phyloP scores from a whole-genome alignment of 2,888 invertebrate species.

The Eurytoma californica region DNA sequence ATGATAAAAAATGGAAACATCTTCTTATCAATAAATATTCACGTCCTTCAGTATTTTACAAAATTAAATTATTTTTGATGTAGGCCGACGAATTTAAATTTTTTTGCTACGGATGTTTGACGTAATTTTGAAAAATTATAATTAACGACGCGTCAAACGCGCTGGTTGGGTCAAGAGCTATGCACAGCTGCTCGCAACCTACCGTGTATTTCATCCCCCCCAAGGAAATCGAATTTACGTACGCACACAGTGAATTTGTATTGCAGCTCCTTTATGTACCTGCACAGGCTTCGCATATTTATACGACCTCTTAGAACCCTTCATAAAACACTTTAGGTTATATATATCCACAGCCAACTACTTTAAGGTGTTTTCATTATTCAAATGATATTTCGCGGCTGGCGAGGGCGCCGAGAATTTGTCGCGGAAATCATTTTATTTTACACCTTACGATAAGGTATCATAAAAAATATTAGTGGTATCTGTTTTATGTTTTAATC shows the following conservation, averaged over 20 bases:
- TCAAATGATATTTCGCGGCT: too few species aligned
- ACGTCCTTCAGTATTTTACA: too few species aligned
- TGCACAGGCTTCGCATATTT: neutral
- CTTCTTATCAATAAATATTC: too few species aligned
- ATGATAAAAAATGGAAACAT: too few species aligned
- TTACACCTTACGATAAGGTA: too few species aligned
- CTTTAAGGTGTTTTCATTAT: too few species aligned
- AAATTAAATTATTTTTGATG: too few species aligned
- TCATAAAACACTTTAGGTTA: neutral
- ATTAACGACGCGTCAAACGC: slow-evolving; percentile 10
- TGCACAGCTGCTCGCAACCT: slow-evolving; percentile 3
- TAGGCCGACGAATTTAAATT: too few species aligned
- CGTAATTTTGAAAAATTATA: slow-evolving; percentile 2
- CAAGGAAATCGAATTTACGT: slow-evolving; percentile 33
- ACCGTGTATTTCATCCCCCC: neutral
- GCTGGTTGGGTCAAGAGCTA: neutral
- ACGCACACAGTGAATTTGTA: neutral
- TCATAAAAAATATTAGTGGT: too few species aligned
- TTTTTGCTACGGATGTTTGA: neutral
- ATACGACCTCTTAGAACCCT: neutral
- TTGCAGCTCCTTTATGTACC: neutral
- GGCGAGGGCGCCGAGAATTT: too few species aligned
- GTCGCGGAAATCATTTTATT: too few species aligned
- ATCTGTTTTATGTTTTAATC: too few species aligned
- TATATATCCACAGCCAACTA: neutral